These are phyloP conservation scores for Gallinago nigripennis DNA, from an alignment of 2,797 vertebrate species.

Conservation along the genomic window DNA sequence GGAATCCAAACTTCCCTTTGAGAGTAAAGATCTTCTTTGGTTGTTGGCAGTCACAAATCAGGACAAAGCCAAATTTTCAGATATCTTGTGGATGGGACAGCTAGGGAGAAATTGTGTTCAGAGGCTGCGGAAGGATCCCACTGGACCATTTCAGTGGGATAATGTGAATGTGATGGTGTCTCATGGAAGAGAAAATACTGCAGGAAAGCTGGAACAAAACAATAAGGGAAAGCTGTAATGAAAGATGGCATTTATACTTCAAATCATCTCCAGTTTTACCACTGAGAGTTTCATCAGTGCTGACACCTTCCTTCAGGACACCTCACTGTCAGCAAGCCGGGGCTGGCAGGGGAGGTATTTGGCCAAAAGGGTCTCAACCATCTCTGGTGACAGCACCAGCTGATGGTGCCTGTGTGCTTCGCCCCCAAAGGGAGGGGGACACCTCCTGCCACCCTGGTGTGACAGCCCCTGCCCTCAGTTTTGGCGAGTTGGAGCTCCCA, in stretches of 20 bases:
- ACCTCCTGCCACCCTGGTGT: accelerated
- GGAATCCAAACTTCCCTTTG: neutral
- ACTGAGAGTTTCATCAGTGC: neutral
- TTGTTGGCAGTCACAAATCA: neutral
- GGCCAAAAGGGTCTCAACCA: neutral
- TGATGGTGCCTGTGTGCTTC: accelerated
- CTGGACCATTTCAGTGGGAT: neutral
- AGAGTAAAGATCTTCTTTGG: neutral
- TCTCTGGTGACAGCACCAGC: neutral
- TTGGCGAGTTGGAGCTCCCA: accelerated
- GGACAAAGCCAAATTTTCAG: neutral
- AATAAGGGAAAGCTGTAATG: neutral
- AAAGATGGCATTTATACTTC: neutral
- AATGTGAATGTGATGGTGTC: neutral
- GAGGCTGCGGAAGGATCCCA: neutral
- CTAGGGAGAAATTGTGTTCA: neutral
- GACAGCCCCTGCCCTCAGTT: neutral
- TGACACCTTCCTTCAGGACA: neutral
- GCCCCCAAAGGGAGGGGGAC: accelerated
- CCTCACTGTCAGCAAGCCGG: neutral
- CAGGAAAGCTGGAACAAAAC: neutral
- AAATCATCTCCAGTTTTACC: neutral
- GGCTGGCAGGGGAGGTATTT: neutral
- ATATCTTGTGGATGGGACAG: neutral
- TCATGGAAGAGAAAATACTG: neutral